These are phyloP conservation scores for Syngnathus acus DNA, from an alignment of 2,797 vertebrate species.

Conservation along the genomic window DNA sequence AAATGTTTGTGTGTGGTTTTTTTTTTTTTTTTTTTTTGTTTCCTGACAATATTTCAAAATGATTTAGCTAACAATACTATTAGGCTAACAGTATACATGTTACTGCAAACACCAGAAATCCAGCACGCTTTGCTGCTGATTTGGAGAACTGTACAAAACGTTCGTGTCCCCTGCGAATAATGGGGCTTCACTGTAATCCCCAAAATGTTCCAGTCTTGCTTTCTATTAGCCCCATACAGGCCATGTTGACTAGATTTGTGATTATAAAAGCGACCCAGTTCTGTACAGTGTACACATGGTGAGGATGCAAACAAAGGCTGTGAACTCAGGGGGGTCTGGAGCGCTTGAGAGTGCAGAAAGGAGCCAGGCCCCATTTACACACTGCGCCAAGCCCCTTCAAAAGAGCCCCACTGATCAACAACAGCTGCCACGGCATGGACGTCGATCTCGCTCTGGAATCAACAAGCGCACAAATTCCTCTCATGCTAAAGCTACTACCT, in stretches of 20 bases:
- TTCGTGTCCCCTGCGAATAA: background rate
- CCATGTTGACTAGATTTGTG: background rate
- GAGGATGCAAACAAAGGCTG: constrained; percentile 55
- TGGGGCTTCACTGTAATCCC: background rate
- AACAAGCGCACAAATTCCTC: constrained; percentile 66
- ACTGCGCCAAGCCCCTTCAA: constrained; percentile 55
- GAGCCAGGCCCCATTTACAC: constrained; percentile 44
- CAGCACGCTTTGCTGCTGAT: too few species aligned
- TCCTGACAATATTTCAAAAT: too few species aligned
- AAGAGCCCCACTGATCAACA: constrained; percentile 69
- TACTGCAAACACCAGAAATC: too few species aligned
- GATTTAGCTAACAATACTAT: too few species aligned
- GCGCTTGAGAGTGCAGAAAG: constrained; percentile 43
- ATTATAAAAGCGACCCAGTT: background rate
- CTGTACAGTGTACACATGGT: constrained; percentile 25
- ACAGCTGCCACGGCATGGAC: constrained; percentile 62
- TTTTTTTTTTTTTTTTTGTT: too few species aligned
- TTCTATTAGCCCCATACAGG: background rate
- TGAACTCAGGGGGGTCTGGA: constrained; percentile 31
- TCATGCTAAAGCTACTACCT: constrained; percentile 66
- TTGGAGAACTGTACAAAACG: too few species aligned
- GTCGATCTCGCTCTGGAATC: constrained; percentile 60
- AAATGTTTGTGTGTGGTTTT: too few species aligned
- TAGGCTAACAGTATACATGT: too few species aligned
- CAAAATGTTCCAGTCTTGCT: background rate